Evolutionary conservation across 2,113 vertebrate species (phyloP).

Genomic region (Gadus macrocephalus): DNA sequence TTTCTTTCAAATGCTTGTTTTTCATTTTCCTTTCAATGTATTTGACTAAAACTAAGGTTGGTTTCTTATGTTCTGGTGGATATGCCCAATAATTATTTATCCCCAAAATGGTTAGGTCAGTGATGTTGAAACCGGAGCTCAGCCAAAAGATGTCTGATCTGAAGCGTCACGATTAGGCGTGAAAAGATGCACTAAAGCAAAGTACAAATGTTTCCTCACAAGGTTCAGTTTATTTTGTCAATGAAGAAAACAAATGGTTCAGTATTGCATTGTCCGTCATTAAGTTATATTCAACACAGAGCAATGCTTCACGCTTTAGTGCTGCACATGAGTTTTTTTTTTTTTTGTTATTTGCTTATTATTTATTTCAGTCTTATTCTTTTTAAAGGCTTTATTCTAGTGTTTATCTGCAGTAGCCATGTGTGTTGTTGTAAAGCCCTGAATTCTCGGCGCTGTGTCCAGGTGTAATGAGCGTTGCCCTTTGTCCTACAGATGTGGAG

Average conservation of each 20-base stretch:
- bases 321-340: slow-evolving; percentile 14
- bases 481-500: slow-evolving; percentile 99
- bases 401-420: slow-evolving; percentile 32
- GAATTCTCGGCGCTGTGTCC: slow-evolving; percentile 14
- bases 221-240: slow-evolving; percentile 35
- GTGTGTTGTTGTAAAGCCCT: slow-evolving; percentile 3
- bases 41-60: neutral
- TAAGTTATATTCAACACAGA: slow-evolving; percentile 62
- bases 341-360: slow-evolving; percentile 15
- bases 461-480: slow-evolving; percentile 81
- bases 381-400: slow-evolving; percentile 6
- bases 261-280: slow-evolving; percentile 42
- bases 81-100: neutral
- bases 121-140: slow-evolving; percentile 14
- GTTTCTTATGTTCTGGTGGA: slow-evolving; percentile 9
- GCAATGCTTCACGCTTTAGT: slow-evolving; percentile 39
- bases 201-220: slow-evolving; percentile 11
- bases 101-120: too few relatives aligned
- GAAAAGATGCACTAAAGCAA: slow-evolving; percentile 1
- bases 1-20: slow-evolving; percentile 17
- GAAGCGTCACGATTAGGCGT: neutral
- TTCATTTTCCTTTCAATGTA: slow-evolving; percentile 14
- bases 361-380: slow-evolving; percentile 58
- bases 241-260: slow-evolving; percentile 16
- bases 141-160: neutral